Evolutionary conservation across 2,113 vertebrate species (phyloP).

Genomic region (Conger conger): DNA sequence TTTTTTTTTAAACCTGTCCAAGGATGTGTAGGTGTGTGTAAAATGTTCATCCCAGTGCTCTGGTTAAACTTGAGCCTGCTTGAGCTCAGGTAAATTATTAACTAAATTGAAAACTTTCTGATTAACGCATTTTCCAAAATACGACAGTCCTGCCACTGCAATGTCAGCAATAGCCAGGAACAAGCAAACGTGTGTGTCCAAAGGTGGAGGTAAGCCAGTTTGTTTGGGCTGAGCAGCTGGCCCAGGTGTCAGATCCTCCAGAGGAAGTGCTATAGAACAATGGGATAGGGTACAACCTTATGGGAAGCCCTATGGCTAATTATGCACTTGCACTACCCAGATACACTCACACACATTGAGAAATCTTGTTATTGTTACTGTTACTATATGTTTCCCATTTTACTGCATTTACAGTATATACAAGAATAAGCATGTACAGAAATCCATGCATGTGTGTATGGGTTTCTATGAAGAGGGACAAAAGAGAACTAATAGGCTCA

Average conservation of each 20-base stretch:
- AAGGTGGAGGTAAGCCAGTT: background rate
- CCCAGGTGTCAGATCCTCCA: background rate
- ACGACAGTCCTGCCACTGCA: no score
- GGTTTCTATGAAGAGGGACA: background rate
- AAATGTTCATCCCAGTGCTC: background rate
- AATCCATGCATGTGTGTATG: background rate
- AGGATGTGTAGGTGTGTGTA: no score
- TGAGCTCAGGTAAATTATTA: background rate
- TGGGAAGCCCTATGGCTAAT: background rate
- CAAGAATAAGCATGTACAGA: background rate
- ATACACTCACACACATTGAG: background rate
- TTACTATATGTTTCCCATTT: background rate
- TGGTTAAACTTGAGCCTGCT: background rate
- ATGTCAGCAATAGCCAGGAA: no score
- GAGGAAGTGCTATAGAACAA: background rate
- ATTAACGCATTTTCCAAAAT: no score
- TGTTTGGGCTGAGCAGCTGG: background rate
- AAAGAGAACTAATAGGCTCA: constrained; percentile 18
- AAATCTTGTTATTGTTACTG: background rate
- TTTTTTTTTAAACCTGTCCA: no score
- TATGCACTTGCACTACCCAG: background rate
- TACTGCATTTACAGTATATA: background rate
- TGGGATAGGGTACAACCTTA: background rate
- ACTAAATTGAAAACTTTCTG: background rate
- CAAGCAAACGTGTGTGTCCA: background rate